Evolutionary conservation across 2,888 invertebrate species (phyloP).

Genomic region (Microctonus brassicae): DNA sequence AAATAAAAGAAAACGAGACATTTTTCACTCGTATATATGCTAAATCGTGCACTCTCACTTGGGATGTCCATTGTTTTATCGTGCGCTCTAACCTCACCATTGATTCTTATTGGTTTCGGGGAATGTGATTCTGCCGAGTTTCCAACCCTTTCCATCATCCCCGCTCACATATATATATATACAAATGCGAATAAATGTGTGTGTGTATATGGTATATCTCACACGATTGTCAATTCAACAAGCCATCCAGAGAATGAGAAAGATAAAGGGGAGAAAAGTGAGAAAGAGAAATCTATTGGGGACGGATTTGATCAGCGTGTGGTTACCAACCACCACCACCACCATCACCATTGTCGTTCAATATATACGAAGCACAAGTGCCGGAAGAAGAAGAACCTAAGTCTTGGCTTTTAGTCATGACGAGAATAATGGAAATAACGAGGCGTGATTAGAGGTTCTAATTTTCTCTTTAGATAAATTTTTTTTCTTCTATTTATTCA

Average conservation of each 20-base stretch:
- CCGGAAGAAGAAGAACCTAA: constrained; percentile 11
- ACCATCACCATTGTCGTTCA: constrained; percentile 27
- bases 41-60: constrained; percentile 56
- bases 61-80: constrained; percentile 55
- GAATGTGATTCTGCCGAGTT: constrained; percentile 35
- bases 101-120: constrained; percentile 59
- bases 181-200: no score
- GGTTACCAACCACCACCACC: constrained; percentile 20
- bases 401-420: constrained; percentile 14
- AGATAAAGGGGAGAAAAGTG: background rate
- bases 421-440: constrained; percentile 36
- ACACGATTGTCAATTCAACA: constrained; percentile 35
- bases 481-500: background rate
- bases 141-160: constrained; percentile 23
- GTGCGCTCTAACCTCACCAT: constrained; percentile 52
- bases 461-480: background rate
- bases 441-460: constrained; percentile 27
- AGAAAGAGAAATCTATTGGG: background rate
- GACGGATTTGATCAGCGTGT: constrained; percentile 29
- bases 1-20: constrained; percentile 44
- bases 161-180: constrained; percentile 21
- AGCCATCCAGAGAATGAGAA: constrained; percentile 20
- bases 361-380: constrained; percentile 19
- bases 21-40: constrained; percentile 65
- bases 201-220: constrained; percentile 17